A percentile compares a stretch with the other conserved stretches of the same genome.
Conservation (phyloP, 2,888 invertebrate species). For the Choreutis nemorana region DNA sequence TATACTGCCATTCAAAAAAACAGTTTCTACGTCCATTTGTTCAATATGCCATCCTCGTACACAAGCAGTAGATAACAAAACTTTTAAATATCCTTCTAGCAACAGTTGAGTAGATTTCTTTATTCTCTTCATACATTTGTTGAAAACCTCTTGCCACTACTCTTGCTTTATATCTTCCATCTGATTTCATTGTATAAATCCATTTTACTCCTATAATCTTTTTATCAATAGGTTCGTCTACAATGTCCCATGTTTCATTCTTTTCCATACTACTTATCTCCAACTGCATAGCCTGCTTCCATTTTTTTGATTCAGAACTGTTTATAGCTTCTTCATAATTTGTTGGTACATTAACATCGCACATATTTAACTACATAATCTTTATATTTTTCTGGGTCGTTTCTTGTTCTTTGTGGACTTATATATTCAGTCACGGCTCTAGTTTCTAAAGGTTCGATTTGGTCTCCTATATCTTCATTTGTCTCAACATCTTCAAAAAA, state of each 20-base stretch:
- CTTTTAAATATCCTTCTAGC: neutral
- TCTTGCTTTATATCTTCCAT: neutral
- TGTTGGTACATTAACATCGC: slow-evolving; percentile 1
- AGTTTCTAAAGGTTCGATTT: too few species aligned
- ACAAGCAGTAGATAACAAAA: neutral
- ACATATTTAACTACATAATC: neutral
- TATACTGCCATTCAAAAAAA: neutral
- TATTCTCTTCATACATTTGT: neutral
- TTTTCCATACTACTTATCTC: neutral
- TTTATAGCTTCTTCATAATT: neutral
- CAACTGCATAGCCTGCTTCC: neutral
- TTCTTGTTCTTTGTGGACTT: neutral
- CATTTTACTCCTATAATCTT: slow-evolving; percentile 1
- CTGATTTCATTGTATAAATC: neutral
- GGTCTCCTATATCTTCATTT: neutral
- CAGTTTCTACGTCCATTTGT: neutral
- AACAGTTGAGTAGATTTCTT: neutral
- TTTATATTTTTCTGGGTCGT: neutral
- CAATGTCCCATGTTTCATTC: slow-evolving; percentile 1
- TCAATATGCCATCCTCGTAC: neutral
- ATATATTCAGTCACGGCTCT: neutral
- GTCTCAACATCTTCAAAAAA: neutral
- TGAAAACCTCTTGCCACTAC: neutral
- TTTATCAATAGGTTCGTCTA: slow-evolving; percentile 1
- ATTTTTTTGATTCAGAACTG: neutral